Base-by-base conservation (phyloP, 2,113 vertebrate genomes). In the Notarius lentiginosus region DNA sequence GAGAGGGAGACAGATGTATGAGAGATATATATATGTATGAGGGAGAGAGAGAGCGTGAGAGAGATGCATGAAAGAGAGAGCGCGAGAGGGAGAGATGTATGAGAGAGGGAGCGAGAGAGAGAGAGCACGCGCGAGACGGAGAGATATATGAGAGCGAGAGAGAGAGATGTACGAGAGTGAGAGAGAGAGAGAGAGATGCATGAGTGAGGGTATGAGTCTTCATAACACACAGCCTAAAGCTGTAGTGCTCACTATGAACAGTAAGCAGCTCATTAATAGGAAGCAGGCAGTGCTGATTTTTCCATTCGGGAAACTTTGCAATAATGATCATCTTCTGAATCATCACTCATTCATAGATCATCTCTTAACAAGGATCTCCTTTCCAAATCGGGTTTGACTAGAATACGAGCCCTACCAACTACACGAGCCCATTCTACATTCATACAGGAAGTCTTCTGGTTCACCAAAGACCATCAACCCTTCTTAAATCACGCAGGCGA, bases 291-390 rank as follows among this genome's bases (percentile, higher is more conserved):
- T 47, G 56, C 56, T 61, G 79, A 61, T 81, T 81, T 47, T 61
- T 81, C 79, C 79, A 61, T 81, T 58, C 47, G 79, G 79, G 56
- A 81, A 61, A 58, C 79, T 22, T 7, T 61, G 30, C 20, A 61
- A 15, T 41, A 81, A 81, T 61, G 58, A 81, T 61, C 24, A 81
- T 61, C 79, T 22, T 41, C 2, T 81, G 79, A 81, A 60, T 81
- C 56, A 61, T 61, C 30, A 61, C 58, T 61, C 14, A 47, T 61
- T 24, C 79, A 81, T 81, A 61, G 0, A 61, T 81, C 58, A 61
- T 81, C 55, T 47, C 1, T 24, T 61, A 81, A 81, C 56, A 41
- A 61, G 56, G 30, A 55, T 9, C 8, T 76, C 22, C 73, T 51
- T 76, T 51, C 20, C 73, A 51, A 76, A 17, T 24, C 27, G 24